These are phyloP conservation scores for Argya squamiceps DNA, from an alignment of 2,797 vertebrate genomes.

Conservation along the genomic window DNA sequence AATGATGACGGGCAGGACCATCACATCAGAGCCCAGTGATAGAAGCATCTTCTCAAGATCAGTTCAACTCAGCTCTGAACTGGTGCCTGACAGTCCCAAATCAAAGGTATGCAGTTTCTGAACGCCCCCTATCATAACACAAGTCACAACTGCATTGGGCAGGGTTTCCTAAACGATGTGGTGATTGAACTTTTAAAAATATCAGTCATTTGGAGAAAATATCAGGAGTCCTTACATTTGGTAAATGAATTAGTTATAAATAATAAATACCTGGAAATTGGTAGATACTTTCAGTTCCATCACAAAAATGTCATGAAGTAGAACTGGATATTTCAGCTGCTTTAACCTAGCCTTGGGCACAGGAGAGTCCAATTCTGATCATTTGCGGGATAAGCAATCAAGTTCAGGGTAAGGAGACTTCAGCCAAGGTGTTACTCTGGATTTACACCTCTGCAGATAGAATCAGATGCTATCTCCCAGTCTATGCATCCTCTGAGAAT, in stretches of 20 bases:
- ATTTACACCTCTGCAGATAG: constrained; percentile 51
- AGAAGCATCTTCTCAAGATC: not conserved
- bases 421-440: constrained; percentile 26
- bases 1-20: not conserved
- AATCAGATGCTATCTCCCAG: constrained; percentile 41
- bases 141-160: not conserved
- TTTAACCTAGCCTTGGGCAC: constrained; percentile 47
- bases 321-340: constrained; percentile 41
- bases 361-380: constrained; percentile 49
- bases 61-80: not conserved
- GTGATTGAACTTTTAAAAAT: constrained; percentile 24
- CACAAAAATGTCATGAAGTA: constrained; percentile 46
- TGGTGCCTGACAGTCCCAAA: not conserved
- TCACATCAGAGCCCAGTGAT: not conserved
- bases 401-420: constrained; percentile 4
- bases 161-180: not conserved
- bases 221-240: not conserved
- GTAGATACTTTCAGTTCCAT: constrained; percentile 22
- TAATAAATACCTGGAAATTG: not conserved
- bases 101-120: not conserved
- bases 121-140: not conserved
- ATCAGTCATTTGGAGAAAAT: not conserved
- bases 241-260: constrained; percentile 33
- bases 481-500: constrained; percentile 64
- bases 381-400: constrained; percentile 19